A percentile compares a stretch with the other conserved stretches of the same genome.
Conservation (phyloP, 2,797 vertebrate genomes). For the Pseudocheirus occidentalis region DNA sequence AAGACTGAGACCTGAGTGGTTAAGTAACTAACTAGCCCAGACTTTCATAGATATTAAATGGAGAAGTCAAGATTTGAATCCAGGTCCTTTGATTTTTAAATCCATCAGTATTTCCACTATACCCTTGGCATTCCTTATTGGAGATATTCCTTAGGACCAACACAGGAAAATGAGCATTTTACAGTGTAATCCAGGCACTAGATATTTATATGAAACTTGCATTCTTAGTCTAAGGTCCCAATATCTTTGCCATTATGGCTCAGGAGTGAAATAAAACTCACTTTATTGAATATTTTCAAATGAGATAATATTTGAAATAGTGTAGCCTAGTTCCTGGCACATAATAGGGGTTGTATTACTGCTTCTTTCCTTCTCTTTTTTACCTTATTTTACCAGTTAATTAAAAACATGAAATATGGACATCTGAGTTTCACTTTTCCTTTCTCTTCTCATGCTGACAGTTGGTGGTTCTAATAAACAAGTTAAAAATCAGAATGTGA, state of each 20-base stretch:
- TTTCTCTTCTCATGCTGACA: neutral
- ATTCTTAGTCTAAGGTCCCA: slow-evolving; percentile 12
- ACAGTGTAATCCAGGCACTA: no score
- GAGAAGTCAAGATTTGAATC: neutral
- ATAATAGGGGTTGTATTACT: neutral
- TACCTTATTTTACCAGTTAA: neutral
- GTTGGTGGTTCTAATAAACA: neutral
- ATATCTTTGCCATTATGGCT: neutral
- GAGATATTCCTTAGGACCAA: neutral
- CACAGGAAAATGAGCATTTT: neutral
- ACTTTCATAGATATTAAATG: neutral
- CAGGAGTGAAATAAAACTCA: neutral
- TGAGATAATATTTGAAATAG: neutral
- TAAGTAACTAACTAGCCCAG: neutral
- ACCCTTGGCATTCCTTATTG: neutral
- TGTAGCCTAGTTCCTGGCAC: neutral
- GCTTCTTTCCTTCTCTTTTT: neutral
- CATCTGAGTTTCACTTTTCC: neutral
- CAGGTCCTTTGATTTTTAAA: neutral
- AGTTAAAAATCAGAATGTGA: neutral
- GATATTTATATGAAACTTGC: neutral
- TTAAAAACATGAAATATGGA: neutral
- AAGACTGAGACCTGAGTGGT: neutral
- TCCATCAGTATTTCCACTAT: neutral
- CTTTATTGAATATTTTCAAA: neutral